phyloP scores from a whole-genome alignment of 2,797 vertebrate genomes.

The Pempheris klunzingeri region DNA sequence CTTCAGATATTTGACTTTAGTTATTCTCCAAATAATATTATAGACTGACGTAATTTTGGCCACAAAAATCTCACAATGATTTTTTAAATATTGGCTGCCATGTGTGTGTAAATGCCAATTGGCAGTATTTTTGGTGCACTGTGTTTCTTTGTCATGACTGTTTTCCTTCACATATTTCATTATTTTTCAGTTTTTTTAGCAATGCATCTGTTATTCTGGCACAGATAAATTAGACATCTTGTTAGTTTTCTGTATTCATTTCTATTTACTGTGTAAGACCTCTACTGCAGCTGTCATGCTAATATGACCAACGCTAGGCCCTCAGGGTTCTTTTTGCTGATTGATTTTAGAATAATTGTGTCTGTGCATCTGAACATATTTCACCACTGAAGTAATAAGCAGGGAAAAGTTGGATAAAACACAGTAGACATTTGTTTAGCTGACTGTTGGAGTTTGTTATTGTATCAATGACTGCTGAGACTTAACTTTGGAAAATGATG shows the following conservation, averaged over 20 bases:
- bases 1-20: too few species aligned
- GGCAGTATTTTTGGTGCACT: background rate
- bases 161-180: slow-evolving; percentile 43
- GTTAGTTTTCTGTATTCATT: background rate
- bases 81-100: slow-evolving; percentile 3
- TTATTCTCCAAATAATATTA: background rate
- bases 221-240: background rate
- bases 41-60: background rate
- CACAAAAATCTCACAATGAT: background rate
- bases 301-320: background rate
- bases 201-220: slow-evolving; percentile 36
- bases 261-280: background rate
- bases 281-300: background rate
- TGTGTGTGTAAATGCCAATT: slow-evolving; percentile 1
- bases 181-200: slow-evolving; percentile 28
- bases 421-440: slow-evolving; percentile 79
- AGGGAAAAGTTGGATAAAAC: slow-evolving; percentile 71
- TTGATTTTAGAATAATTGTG: slow-evolving; percentile 46
- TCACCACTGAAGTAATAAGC: slow-evolving; percentile 54
- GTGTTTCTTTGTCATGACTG: background rate
- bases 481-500: slow-evolving; percentile 75
- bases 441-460: slow-evolving; percentile 78
- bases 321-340: slow-evolving; percentile 9
- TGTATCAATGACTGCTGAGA: slow-evolving; percentile 80
- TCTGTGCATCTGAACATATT: slow-evolving; percentile 58